Evolutionary conservation across 2,113 vertebrate genomes (phyloP).

Genomic region (Camelus dromedarius): DNA sequence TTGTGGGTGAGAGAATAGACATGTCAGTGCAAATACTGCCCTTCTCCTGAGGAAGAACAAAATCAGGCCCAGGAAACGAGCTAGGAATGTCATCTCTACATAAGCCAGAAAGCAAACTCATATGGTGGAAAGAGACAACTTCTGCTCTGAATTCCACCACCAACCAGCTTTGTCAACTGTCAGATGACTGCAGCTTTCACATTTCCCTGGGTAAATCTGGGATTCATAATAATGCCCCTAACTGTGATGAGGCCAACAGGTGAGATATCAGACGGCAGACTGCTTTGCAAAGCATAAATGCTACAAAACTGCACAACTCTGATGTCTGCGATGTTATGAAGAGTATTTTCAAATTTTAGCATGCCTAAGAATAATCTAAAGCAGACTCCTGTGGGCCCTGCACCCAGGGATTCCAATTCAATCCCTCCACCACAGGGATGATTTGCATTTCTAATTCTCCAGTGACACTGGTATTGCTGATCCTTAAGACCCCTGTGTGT

Average conservation of each 20-base stretch:
- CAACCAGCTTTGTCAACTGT: slow-evolving; percentile 25
- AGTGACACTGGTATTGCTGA: background rate
- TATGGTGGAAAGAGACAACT: background rate
- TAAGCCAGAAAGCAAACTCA: background rate
- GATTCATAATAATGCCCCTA: slow-evolving; percentile 25
- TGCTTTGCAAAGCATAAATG: slow-evolving; percentile 37
- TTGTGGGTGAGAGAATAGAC: background rate
- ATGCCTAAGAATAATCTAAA: background rate
- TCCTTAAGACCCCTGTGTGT: background rate
- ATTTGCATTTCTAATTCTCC: background rate
- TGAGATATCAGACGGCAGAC: slow-evolving; percentile 4
- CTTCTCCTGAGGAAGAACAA: slow-evolving; percentile 5
- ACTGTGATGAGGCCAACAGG: background rate
- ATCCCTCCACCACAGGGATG: background rate
- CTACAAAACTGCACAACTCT: background rate
- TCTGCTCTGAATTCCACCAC: background rate
- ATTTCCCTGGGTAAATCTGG: slow-evolving; percentile 15
- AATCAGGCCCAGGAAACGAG: background rate
- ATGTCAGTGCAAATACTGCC: background rate
- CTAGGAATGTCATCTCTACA: background rate
- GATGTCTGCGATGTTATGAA: background rate
- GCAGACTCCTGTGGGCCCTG: background rate
- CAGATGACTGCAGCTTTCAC: slow-evolving; percentile 20
- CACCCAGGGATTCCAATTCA: background rate
- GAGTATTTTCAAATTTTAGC: background rate